These are phyloP conservation scores for Tipula unca DNA, from an alignment of 2,888 invertebrate genomes.

Conservation along the genomic window DNA sequence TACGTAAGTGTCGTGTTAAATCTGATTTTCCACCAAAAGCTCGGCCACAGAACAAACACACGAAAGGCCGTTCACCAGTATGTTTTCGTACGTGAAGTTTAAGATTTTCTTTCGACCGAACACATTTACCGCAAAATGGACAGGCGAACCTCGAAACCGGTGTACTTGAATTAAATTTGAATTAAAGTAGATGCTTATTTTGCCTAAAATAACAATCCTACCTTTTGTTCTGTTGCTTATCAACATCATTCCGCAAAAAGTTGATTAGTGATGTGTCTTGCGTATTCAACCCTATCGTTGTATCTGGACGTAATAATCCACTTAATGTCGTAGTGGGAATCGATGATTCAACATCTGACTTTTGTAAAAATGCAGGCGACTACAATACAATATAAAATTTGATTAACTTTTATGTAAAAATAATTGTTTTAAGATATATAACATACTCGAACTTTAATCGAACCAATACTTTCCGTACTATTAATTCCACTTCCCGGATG, in stretches of 20 bases:
- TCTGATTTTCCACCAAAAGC: constrained; percentile 86
- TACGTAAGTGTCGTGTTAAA: constrained; percentile 74
- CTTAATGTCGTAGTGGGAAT: constrained; percentile 34
- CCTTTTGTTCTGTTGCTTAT: constrained; percentile 57
- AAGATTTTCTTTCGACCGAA: constrained; percentile 78
- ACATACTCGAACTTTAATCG: neutral
- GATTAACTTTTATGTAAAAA: neutral
- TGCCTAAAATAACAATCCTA: constrained; percentile 26
- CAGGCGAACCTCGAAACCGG: constrained; percentile 64
- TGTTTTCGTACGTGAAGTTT: constrained; percentile 83
- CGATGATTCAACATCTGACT: constrained; percentile 34
- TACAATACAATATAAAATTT: neutral
- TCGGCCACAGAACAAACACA: constrained; percentile 79
- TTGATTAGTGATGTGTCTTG: constrained; percentile 54
- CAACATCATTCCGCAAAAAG: constrained; percentile 54
- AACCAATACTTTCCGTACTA: constrained; percentile 36
- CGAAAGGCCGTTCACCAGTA: constrained; percentile 81
- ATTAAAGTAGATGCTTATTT: no score
- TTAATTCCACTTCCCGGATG: constrained; percentile 31
- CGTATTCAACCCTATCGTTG: constrained; percentile 42
- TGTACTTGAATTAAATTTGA: constrained; percentile 30
- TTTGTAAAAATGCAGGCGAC: constrained; percentile 33
- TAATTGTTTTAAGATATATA: neutral
- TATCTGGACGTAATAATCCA: constrained; percentile 47
- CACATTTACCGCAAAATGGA: constrained; percentile 84